Evolutionary conservation across 2,797 vertebrate species (phyloP).

Genomic region (Percopsis omiscomaycus): DNA sequence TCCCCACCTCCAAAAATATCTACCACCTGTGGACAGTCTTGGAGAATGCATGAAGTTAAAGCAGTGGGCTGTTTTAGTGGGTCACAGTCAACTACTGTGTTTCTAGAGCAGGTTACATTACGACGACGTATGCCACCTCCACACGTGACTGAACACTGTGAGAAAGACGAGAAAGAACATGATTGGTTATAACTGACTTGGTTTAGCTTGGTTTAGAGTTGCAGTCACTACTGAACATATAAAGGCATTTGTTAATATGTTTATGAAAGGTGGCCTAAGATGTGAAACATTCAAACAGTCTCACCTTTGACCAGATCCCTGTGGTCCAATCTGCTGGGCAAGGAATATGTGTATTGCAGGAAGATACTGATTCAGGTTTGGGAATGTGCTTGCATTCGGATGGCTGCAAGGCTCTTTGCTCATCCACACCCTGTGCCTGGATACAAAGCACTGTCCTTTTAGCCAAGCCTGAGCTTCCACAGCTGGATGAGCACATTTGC

Average conservation of each 20-base stretch:
- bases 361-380: conserved; percentile 69
- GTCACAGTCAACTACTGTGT: conserved; percentile 75
- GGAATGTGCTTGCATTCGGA: conserved; percentile 78
- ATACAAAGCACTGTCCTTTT: conserved; percentile 88
- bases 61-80: conserved; percentile 69
- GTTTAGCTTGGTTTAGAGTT: no score
- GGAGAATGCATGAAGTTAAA: conserved; percentile 59
- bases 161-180: conserved; percentile 13
- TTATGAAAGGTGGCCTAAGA: background rate
- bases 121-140: conserved; percentile 80
- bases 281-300: conserved; percentile 10
- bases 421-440: conserved; percentile 83
- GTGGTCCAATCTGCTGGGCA: conserved; percentile 86
- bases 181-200: no score
- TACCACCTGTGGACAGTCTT: conserved; percentile 63
- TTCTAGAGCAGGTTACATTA: conserved; percentile 79
- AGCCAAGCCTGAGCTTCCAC: conserved; percentile 77
- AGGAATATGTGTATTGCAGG: conserved; percentile 80
- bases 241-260: background rate
- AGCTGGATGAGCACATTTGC: conserved; percentile 86
- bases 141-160: conserved; percentile 88
- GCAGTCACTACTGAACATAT: background rate
- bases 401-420: conserved; percentile 82
- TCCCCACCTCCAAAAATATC: conserved; percentile 69
- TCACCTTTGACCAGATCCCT: conserved; percentile 91